A percentile compares a stretch with the other conserved stretches of the same genome.
These are phyloP conservation scores for Archivesica marissinica DNA, from an alignment of 1,140 invertebrate genomes.

Conservation along the genomic window DNA sequence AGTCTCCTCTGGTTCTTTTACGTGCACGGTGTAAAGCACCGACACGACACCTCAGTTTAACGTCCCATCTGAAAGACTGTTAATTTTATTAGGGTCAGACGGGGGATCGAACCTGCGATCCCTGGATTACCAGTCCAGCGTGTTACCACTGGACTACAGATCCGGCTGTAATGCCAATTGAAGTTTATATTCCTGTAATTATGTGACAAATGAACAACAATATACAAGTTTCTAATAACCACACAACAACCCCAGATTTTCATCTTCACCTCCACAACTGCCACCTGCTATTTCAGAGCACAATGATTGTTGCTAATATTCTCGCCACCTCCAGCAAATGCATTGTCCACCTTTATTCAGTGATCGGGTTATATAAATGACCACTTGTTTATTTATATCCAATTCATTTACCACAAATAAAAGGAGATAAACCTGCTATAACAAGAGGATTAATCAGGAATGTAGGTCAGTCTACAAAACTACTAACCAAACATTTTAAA, in stretches of 20 bases:
- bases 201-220: background rate
- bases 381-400: background rate
- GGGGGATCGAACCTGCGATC: too few species aligned
- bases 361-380: constrained; percentile 20
- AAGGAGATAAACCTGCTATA: constrained; percentile 8
- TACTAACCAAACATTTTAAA: too few species aligned
- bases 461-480: too few species aligned
- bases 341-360: constrained; percentile 12
- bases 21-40: too few species aligned
- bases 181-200: background rate
- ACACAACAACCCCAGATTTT: background rate
- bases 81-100: background rate
- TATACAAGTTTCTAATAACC: background rate
- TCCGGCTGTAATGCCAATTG: background rate
- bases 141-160: background rate
- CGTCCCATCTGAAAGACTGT: too few species aligned
- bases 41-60: too few species aligned
- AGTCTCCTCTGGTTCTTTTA: too few species aligned
- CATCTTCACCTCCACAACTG: background rate
- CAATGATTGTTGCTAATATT: background rate
- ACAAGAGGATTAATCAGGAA: constrained; percentile 22
- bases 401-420: background rate
- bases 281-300: background rate
- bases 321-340: background rate
- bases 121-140: background rate